phyloP scores from a whole-genome alignment of 2,113 vertebrate genomes.

The Onychostoma macrolepis region DNA sequence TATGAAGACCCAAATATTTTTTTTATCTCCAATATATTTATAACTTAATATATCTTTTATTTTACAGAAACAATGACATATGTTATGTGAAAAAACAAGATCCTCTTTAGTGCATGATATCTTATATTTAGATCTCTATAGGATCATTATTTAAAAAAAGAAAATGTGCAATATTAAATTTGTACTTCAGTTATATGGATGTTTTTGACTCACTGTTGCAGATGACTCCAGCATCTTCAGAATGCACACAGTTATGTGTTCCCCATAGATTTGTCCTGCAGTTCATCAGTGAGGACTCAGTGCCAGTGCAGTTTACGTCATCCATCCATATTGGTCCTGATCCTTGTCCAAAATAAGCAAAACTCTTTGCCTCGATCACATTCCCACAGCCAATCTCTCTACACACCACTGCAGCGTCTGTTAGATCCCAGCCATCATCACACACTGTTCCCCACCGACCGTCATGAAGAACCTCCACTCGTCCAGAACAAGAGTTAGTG shows the following conservation, averaged over 20 bases:
- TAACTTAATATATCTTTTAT: no score
- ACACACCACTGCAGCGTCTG: slow-evolving; percentile 1
- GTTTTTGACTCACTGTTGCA: not conserved
- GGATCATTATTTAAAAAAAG: not conserved
- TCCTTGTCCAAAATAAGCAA: not conserved
- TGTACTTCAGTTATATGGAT: not conserved
- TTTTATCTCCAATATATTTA: no score
- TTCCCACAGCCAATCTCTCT: not conserved
- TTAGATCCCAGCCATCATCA: not conserved
- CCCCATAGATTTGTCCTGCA: not conserved
- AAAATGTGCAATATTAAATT: not conserved
- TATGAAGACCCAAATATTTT: no score
- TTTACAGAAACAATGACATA: no score
- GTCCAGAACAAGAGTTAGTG: not conserved
- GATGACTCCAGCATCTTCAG: not conserved
- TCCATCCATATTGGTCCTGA: not conserved
- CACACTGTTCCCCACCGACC: not conserved
- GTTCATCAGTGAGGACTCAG: not conserved
- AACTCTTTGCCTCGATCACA: not conserved
- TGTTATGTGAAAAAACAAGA: not conserved
- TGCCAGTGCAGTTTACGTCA: not conserved
- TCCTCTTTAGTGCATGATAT: not conserved
- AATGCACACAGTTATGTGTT: not conserved
- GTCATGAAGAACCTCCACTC: not conserved
- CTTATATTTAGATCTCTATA: not conserved